Conservation (phyloP, 2,888 invertebrate species). For the Drymonia ruficornis region DNA sequence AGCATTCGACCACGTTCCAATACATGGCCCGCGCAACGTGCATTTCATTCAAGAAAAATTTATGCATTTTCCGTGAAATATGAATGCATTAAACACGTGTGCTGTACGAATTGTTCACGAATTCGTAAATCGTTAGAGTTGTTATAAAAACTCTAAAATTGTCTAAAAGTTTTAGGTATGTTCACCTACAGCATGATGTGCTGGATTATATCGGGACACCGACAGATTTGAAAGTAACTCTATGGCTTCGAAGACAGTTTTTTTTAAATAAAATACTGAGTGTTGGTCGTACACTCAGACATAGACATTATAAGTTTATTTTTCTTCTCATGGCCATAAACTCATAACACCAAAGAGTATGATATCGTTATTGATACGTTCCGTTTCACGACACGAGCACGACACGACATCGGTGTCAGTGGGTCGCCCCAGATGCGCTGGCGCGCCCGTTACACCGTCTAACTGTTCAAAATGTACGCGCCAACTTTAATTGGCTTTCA, state of each 20-base stretch:
- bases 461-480: constrained; percentile 76
- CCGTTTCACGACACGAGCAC: constrained; percentile 49
- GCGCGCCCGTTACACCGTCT: constrained; percentile 71
- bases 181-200: too few species aligned
- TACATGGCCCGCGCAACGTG: constrained; percentile 57
- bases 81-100: constrained; percentile 46
- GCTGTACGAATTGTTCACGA: constrained; percentile 45
- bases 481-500: constrained; percentile 62
- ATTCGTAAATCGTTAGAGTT: constrained; percentile 5
- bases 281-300: too few species aligned
- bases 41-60: constrained; percentile 60
- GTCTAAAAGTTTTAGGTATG: too few species aligned
- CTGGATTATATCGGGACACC: too few species aligned
- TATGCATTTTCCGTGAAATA: constrained; percentile 48
- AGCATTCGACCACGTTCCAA: constrained; percentile 59
- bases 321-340: not conserved
- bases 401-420: constrained; percentile 73
- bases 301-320: too few species aligned
- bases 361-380: constrained; percentile 52
- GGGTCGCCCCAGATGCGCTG: constrained; percentile 72
- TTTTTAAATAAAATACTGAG: too few species aligned
- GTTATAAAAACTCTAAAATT: not conserved
- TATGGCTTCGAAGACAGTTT: too few species aligned
- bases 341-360: constrained; percentile 33
- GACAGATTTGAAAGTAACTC: too few species aligned